These are phyloP conservation scores for Aphelenchoides fujianensis DNA, from an alignment of 1,140 invertebrate genomes.

Conservation along the genomic window DNA sequence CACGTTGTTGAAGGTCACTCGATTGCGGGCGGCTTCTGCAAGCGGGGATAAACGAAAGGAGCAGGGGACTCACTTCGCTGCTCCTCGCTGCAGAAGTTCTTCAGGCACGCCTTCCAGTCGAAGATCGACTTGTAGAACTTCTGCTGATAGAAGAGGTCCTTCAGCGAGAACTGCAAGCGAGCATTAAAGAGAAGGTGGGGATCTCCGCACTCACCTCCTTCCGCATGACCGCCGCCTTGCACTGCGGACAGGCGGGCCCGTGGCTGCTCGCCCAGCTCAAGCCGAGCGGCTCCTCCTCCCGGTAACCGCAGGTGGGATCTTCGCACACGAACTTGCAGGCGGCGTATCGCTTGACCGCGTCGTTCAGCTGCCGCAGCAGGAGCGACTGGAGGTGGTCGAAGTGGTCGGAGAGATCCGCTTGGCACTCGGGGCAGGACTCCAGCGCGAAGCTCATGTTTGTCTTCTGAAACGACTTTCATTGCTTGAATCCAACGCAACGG, in stretches of 20 bases:
- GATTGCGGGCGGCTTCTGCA: background rate
- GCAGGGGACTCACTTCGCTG: background rate
- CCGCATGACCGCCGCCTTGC: background rate
- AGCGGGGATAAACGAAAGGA: background rate
- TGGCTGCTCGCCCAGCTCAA: slow-evolving; percentile 7
- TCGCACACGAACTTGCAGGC: background rate
- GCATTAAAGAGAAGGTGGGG: background rate
- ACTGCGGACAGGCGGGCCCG: slow-evolving; percentile 5
- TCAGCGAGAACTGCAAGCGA: slow-evolving; percentile 2
- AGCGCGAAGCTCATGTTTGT: background rate
- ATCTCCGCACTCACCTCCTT: background rate
- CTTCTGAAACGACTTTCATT: too few species aligned
- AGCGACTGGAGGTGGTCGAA: background rate
- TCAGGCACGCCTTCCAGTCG: background rate
- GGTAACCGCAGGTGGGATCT: background rate
- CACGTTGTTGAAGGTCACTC: background rate
- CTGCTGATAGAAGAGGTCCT: slow-evolving; percentile 11
- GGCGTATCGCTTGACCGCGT: background rate
- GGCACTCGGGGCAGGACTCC: background rate
- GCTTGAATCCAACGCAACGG: too few species aligned
- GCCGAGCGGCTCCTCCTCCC: background rate
- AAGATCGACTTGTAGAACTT: slow-evolving; percentile 11
- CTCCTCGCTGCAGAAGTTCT: background rate
- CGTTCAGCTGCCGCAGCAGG: background rate
- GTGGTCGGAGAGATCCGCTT: background rate